Base-by-base conservation (phyloP, 2,888 invertebrate genomes). In the Caenorhabditis sulstoni region DNA sequence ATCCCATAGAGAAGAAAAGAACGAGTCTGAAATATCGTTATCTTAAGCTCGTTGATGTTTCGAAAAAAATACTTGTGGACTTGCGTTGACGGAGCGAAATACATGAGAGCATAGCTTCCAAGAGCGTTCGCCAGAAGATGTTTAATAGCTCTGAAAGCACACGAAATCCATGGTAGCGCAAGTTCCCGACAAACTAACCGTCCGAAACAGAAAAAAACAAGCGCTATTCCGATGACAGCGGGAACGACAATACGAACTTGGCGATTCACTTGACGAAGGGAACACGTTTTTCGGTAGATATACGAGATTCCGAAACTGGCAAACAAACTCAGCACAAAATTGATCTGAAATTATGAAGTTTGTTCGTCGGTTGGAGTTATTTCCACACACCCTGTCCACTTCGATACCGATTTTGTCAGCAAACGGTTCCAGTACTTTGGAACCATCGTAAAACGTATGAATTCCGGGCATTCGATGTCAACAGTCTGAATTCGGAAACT, bases 1-100 rank as follows among this genome's bases (percentile, higher is more conserved):
- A 97, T 76, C 94, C 91, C 92, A 97, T 93, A 39, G 96, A 94
- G 75, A 94, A 94, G 20, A 94, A 93, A 90, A 97, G 93, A 65
- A 96, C 94, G 83, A 94, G 93, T 91, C 95, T 95, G 92, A 85
- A 92, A 82, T 9, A 7, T 44, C n/a, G n/a, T n/a, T n/a, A n/a
- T n/a, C n/a, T n/a, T n/a, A 58, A 41, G 23, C 8, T 49, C 9
- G 22, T 1, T n/a, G 20, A 20, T 16, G 20, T 18, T 59, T 5
- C 3, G 39, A 1, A 58, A 66, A 70, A 52, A 12, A 14, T 22
- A 87, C 86, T 83, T 84, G 71, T 89, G 89, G 37, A 89, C 88
- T 75, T 87, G 79, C 74, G 82, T 81, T n/a, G 84, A 53, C 16
- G 89, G 89, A 0, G 87, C 81, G 49, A 86, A 78, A 29, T 79